Percentiles rank a stretch among this genome's conserved stretches.
These are phyloP conservation scores for Dicrostonyx torquatus DNA, from an alignment of 2,797 vertebrate species.

Conservation along the genomic window DNA sequence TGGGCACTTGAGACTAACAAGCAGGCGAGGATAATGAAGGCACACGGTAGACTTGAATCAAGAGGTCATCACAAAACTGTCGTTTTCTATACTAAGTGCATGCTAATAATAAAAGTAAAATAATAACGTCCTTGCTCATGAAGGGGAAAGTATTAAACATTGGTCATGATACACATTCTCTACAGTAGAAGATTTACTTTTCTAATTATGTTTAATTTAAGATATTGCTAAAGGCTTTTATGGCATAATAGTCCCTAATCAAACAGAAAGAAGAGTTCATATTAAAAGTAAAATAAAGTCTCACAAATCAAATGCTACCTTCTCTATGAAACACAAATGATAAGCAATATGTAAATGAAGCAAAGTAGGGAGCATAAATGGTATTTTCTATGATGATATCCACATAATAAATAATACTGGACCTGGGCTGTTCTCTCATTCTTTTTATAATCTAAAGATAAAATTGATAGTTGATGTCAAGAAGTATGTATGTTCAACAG, in stretches of 20 bases:
- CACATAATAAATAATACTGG: neutral
- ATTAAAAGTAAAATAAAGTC: conserved; percentile 49
- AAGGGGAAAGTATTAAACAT: neutral
- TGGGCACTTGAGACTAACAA: neutral
- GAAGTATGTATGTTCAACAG: neutral
- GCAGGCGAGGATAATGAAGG: neutral
- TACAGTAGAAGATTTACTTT: conserved; percentile 37
- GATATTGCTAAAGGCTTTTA: conserved; percentile 8
- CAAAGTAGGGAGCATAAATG: neutral
- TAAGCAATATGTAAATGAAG: neutral
- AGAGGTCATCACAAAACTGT: neutral
- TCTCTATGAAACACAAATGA: neutral
- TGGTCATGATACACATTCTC: neutral
- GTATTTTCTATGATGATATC: conserved; percentile 29
- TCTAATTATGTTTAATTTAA: conserved; percentile 57
- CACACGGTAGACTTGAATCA: neutral
- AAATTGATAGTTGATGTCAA: conserved; percentile 34
- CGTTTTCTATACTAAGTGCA: neutral
- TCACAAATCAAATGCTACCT: conserved; percentile 32
- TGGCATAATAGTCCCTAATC: neutral
- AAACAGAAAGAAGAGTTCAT: neutral
- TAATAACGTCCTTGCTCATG: neutral
- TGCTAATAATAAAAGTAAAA: neutral
- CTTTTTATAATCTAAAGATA: conserved; percentile 22
- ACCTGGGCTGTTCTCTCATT: neutral